Evolutionary conservation across 92 coral and sea anemone genomes (phyloP), one percentile per base, ranked within the genome.

Genomic region (Porites rus): DNA sequence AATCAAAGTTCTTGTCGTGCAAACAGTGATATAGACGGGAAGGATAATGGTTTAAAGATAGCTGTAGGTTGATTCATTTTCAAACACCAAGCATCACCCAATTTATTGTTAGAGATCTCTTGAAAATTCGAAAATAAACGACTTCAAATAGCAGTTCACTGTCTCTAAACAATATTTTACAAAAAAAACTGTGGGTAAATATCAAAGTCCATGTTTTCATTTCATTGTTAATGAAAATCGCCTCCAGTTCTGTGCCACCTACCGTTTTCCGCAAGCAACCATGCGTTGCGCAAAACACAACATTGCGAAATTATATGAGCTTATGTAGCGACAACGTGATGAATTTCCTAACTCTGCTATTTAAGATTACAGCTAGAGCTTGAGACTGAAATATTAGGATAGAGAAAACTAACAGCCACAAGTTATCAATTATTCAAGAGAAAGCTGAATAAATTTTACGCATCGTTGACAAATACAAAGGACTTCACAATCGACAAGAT

Each of bases 391-490:
- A 65, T 51, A 9, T 58, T 38, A 20, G 22, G 17, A 7, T 46
- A 75, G 14, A 12, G 22, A 56, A 31, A 28, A 20, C 66, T 60
- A 53, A 65, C 28, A 53, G 69, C 82, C 81, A 46, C 74, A 65
- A 7, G 19, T 58, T 46, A 85, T 85, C 67, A 76, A 85, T 77
- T 77, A 77, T 85, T 85, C 68, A 85, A 17, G 70, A 18, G 64
- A 74, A 28, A 80, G 51, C 22, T 51, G 87, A 83, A 83, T 72
- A 61, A 24, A 72, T 83, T 83, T 51, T 17, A 83, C 72, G 79
- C 65, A 60, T 74, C 87, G 65, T 51, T 64, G 10, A 65, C 80
- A 62, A 19, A 59, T 38, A 28, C 21, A 13, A 21, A 61, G 25
- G 46, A 73, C 67, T 1, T 14, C 24, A 8, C 10, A 16, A 65